Evolutionary conservation across 2,888 invertebrate genomes (phyloP).

Genomic region (Pseudeuparius sepicola): DNA sequence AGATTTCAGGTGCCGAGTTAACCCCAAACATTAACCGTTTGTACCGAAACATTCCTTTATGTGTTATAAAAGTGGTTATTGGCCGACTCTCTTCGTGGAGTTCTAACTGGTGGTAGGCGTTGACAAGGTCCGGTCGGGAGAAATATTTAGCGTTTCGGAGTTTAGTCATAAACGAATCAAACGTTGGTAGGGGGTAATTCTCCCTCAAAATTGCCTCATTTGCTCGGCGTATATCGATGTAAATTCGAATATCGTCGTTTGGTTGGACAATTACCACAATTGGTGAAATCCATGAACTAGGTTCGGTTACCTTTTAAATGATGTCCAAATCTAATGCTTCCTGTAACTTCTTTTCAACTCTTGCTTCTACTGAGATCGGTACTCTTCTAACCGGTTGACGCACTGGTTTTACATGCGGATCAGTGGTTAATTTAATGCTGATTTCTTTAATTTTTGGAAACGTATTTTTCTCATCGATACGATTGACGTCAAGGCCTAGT

Average conservation of each 20-base stretch:
- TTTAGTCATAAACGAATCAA: conserved; percentile 20
- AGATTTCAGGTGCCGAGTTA: conserved; percentile 24
- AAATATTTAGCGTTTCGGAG: too few relatives aligned
- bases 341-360: conserved; percentile 21
- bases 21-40: conserved; percentile 32
- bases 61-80: conserved; percentile 17
- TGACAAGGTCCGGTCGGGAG: conserved; percentile 19
- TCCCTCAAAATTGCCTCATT: conserved; percentile 25
- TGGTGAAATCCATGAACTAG: conserved; percentile 31
- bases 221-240: conserved; percentile 31
- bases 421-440: conserved; percentile 17
- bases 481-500: conserved; percentile 18
- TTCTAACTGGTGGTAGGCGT: conserved; percentile 27
- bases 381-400: conserved; percentile 19
- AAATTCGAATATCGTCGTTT: conserved; percentile 27
- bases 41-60: conserved; percentile 24
- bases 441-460: conserved; percentile 23
- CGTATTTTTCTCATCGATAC: conserved; percentile 7
- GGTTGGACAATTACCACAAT: conserved; percentile 28
- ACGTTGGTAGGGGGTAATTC: conserved; percentile 21
- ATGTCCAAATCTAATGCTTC: conserved; percentile 25
- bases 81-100: conserved; percentile 12
- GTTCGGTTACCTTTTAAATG: conserved; percentile 29
- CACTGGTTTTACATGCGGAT: conserved; percentile 18
- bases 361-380: conserved; percentile 17